These are phyloP conservation scores for Cygnus olor DNA, from an alignment of 2,797 vertebrate species.

Conservation along the genomic window DNA sequence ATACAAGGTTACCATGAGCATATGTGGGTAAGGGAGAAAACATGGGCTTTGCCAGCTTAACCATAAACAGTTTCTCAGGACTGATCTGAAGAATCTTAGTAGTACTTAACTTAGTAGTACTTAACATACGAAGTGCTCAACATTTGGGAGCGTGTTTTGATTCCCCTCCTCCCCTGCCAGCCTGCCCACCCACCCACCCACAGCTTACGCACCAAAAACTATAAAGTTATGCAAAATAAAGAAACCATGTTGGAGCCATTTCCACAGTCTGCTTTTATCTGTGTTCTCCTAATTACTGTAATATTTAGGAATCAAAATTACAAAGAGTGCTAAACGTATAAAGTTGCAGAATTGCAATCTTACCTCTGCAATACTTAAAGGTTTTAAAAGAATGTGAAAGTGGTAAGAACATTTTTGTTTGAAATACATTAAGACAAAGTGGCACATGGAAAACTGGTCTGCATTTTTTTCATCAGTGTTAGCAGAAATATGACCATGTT, in stretches of 20 bases:
- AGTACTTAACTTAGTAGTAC: neutral
- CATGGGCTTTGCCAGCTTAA: neutral
- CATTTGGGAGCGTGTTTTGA: neutral
- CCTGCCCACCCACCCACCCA: neutral
- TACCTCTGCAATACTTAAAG: neutral
- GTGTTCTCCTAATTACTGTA: neutral
- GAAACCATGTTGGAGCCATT: neutral
- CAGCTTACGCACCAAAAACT: neutral
- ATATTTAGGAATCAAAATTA: neutral
- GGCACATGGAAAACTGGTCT: neutral
- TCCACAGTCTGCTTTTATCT: neutral
- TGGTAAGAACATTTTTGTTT: neutral
- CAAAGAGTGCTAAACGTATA: neutral
- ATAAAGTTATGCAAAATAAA: accelerated
- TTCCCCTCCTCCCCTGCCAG: neutral
- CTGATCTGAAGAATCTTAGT: neutral
- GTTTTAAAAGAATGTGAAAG: neutral
- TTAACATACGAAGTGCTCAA: neutral
- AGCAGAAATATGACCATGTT: accelerated
- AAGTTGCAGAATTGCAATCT: neutral
- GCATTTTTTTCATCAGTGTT: neutral
- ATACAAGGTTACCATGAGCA: neutral
- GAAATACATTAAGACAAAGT: neutral
- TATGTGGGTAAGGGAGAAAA: neutral
- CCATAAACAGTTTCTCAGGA: neutral